A percentile compares a stretch with the other conserved stretches of the same genome.
Evolutionary conservation across 2,888 invertebrate genomes (phyloP).

Genomic region (Drymonia ruficornis): DNA sequence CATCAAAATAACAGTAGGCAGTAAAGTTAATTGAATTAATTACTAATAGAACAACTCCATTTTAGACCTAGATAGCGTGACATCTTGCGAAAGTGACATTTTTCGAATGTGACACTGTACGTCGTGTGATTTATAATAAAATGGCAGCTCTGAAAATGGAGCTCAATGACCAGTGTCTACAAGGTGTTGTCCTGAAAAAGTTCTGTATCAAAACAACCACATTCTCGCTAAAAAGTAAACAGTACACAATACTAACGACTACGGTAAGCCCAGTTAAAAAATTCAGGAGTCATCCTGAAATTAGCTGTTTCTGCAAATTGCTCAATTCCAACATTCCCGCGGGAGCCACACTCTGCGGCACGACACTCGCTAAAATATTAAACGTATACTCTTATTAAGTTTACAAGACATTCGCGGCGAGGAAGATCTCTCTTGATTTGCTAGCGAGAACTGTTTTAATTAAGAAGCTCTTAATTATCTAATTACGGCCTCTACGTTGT

Average conservation of each 20-base stretch:
- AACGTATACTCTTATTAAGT: constrained; percentile 41
- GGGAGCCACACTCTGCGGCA: constrained; percentile 20
- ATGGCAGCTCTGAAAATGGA: too few species aligned
- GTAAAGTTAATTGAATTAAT: too few species aligned
- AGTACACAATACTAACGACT: constrained; percentile 18
- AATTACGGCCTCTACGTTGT: not conserved
- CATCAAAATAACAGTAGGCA: too few species aligned
- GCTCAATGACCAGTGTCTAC: too few species aligned
- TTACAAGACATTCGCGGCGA: constrained; percentile 16
- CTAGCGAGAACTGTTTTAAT: constrained; percentile 9
- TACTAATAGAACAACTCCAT: too few species aligned
- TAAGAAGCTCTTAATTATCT: constrained; percentile 7
- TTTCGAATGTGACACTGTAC: too few species aligned
- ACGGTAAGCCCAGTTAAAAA: constrained; percentile 24
- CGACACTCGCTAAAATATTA: constrained; percentile 41
- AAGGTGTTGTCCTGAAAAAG: too few species aligned
- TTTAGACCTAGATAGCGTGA: too few species aligned
- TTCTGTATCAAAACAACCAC: not conserved
- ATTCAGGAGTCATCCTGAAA: constrained; percentile 31
- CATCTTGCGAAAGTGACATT: too few species aligned
- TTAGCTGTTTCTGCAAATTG: constrained; percentile 47
- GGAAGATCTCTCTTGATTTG: constrained; percentile 5
- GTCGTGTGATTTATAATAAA: too few species aligned
- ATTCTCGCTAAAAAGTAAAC: not conserved
- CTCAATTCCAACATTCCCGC: constrained; percentile 35